Base-by-base conservation (phyloP, 2,797 vertebrate genomes). In the Poecilia gillii region DNA sequence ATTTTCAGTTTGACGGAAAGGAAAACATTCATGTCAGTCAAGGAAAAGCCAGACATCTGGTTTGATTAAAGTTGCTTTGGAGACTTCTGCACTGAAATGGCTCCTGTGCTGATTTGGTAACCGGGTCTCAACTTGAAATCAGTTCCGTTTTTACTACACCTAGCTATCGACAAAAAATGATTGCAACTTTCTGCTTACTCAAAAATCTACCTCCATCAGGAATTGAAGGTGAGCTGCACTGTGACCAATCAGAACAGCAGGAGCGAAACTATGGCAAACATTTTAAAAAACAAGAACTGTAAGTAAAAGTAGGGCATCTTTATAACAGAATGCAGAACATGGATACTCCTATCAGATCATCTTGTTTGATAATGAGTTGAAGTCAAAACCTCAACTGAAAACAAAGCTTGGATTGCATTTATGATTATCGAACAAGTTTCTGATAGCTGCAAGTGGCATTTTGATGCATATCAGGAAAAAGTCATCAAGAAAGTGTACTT, bases 401-500 rank as follows among this genome's bases (percentile, higher is more conserved):
- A 59, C 8, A 46, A 43, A 51, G 51, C 47, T 46, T 55, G 62
- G 68, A 75, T n/a, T 46, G 23, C 47, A 70, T 76, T n/a, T 12
- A 57, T 12, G n/a, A 66, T 70, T 45, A 57, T 74, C 16, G 41
- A 77, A 64, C 12, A 75, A 20, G 18, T 51, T 25, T 55, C 57
- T 18, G 36, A 33, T 16, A 49, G 14, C 59, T 64, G 6, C 36
- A 78, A 79, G 6, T 57, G 14, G n/a, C 28, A 49, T 71, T 25
- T 68, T 72, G 66, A 85, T 51, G 31, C 53, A 72, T 64, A 71
- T 73, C 71, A 39, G 46, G 36, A 75, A 76, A 88, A 88, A 84
- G 84, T 76, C 73, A 86, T 79, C 86, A 84, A 23, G 1, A 71
- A n/a, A 4, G 41, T 68, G 76, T 77, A 76, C 73, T 79, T 80